These are phyloP conservation scores for Oncorhynchus kisutch DNA, from an alignment of 2,113 vertebrate genomes.

Conservation along the genomic window DNA sequence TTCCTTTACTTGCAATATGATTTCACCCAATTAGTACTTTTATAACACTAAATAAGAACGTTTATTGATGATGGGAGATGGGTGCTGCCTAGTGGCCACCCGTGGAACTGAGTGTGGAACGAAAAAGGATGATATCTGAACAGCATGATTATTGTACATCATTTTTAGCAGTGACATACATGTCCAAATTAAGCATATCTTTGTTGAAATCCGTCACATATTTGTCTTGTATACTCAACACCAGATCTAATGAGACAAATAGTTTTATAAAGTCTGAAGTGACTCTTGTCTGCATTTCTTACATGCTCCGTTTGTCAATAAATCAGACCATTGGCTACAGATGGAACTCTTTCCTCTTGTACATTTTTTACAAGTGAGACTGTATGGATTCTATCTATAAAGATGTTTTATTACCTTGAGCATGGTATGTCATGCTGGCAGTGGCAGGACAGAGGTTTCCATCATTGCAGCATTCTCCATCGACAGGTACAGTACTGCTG, in stretches of 20 bases:
- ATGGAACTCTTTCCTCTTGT: slow-evolving; percentile 17
- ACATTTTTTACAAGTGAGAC: slow-evolving; percentile 16
- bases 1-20: neutral
- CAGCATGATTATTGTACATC: neutral
- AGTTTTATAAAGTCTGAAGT: neutral
- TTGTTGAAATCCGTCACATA: neutral
- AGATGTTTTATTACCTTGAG: neutral
- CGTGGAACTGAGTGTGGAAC: neutral
- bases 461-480: neutral
- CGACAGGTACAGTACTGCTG: neutral
- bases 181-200: neutral
- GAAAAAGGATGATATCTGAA: neutral
- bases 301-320: neutral
- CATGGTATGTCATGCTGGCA: neutral
- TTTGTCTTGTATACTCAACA: neutral
- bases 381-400: slow-evolving; percentile 17
- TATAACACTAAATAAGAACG: neutral
- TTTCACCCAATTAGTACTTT: neutral
- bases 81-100: neutral
- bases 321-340: slow-evolving; percentile 14
- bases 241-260: neutral
- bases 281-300: neutral
- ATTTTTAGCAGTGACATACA: neutral
- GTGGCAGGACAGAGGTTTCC: neutral
- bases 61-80: neutral